Conservation (phyloP, 2,113 vertebrate genomes). For the Merops nubicus region DNA sequence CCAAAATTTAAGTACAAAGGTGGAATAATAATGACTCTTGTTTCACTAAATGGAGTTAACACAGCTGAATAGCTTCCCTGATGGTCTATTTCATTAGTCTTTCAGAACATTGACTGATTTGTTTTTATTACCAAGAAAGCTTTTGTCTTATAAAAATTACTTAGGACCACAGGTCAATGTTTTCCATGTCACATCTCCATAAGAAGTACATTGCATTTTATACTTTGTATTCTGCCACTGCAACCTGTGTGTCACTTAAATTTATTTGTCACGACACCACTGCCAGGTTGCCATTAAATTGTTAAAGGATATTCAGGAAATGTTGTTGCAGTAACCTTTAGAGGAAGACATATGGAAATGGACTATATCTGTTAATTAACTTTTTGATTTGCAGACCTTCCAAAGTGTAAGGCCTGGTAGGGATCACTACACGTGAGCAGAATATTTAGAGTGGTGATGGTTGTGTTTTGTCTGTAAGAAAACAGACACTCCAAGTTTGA, state of each 20-base stretch:
- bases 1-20: conserved; percentile 28
- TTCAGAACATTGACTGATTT: conserved; percentile 57
- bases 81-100: conserved; percentile 43
- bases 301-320: conserved; percentile 37
- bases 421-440: background rate
- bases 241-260: conserved; percentile 45
- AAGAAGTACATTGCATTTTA: conserved; percentile 23
- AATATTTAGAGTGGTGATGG: background rate
- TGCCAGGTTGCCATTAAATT: conserved; percentile 59
- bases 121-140: conserved; percentile 61
- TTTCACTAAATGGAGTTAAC: background rate
- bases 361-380: conserved; percentile 49
- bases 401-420: background rate
- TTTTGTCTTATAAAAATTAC: conserved; percentile 67
- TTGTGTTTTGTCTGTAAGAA: background rate
- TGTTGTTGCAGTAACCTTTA: conserved; percentile 64
- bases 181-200: conserved; percentile 48
- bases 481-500: background rate
- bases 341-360: conserved; percentile 40
- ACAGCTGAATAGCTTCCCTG: conserved; percentile 23
- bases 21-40: conserved; percentile 35
- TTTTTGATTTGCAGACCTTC: background rate
- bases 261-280: conserved; percentile 69
- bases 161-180: conserved; percentile 60
- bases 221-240: conserved; percentile 53